A percentile compares a stretch with the other conserved stretches of the same genome.
Evolutionary conservation across 2,113 vertebrate species (phyloP).

Genomic region (Engystomops pustulosus): DNA sequence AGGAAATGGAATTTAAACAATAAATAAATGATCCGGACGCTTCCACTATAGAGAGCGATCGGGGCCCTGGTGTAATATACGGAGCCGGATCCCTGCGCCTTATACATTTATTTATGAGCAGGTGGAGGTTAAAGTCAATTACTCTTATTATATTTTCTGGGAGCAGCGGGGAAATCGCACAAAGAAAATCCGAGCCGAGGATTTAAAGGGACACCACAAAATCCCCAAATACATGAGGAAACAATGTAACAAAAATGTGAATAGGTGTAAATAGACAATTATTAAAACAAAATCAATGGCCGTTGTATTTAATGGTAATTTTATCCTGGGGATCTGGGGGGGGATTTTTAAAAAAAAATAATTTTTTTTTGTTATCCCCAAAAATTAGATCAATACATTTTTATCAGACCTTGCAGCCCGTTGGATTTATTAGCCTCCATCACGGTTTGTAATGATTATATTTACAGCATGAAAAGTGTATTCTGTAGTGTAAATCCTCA

Average conservation of each 20-base stretch:
- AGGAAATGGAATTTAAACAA: conserved; percentile 36
- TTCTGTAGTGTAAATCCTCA: too few species aligned
- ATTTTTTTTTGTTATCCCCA: too few species aligned
- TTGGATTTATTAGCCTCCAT: too few species aligned
- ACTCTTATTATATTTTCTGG: conserved; percentile 22
- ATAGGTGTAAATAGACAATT: too few species aligned
- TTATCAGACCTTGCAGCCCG: too few species aligned
- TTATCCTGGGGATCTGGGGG: too few species aligned
- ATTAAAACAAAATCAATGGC: too few species aligned
- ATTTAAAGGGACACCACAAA: conserved; percentile 2
- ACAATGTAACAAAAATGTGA: background rate
- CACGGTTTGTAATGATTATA: background rate
- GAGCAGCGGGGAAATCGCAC: background rate
- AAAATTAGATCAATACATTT: too few species aligned
- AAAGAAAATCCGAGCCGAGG: background rate
- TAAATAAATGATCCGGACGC: conserved; percentile 21
- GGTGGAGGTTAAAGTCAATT: conserved; percentile 53
- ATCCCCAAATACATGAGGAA: background rate
- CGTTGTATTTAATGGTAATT: too few species aligned
- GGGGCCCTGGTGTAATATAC: conserved; percentile 16
- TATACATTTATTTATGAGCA: conserved; percentile 56
- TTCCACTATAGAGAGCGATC: background rate
- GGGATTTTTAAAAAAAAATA: too few species aligned
- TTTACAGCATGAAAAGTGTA: background rate
- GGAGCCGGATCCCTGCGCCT: conserved; percentile 13